A percentile compares a stretch with the other conserved stretches of the same genome.
These are phyloP conservation scores for Chanos chanos DNA, from an alignment of 2,797 vertebrate species.

Conservation along the genomic window DNA sequence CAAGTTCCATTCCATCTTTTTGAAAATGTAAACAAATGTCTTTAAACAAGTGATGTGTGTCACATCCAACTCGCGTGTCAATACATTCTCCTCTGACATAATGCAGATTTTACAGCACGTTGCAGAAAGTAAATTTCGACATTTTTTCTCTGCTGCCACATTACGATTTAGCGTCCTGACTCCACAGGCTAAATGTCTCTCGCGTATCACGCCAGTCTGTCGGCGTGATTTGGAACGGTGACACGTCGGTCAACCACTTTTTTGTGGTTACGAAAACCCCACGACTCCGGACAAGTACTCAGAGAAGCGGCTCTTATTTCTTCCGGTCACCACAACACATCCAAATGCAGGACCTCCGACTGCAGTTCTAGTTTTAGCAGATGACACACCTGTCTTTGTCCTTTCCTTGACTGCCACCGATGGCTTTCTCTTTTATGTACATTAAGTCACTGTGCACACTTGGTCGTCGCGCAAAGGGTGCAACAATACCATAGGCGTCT, in stretches of 20 bases:
- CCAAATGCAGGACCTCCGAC: too few relatives aligned
- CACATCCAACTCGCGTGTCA: constrained; percentile 39
- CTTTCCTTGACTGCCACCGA: constrained; percentile 79
- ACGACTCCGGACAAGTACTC: background rate
- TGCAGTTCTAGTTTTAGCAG: constrained; percentile 68
- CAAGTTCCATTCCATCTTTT: constrained; percentile 53
- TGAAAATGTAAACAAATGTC: constrained; percentile 66
- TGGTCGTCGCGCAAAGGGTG: constrained; percentile 89
- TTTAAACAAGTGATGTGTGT: constrained; percentile 26
- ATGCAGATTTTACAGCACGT: constrained; percentile 45
- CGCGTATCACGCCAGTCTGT: too few relatives aligned
- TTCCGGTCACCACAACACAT: background rate
- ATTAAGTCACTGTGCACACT: constrained; percentile 97
- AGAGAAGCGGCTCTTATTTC: background rate
- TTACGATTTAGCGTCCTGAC: constrained; percentile 11
- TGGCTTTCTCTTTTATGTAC: constrained; percentile 93
- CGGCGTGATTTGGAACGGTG: too few relatives aligned
- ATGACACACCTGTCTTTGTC: constrained; percentile 92
- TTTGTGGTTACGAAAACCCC: too few relatives aligned
- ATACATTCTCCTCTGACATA: constrained; percentile 39
- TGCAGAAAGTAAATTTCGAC: constrained; percentile 50
- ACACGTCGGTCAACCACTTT: too few relatives aligned
- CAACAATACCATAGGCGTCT: constrained; percentile 89
- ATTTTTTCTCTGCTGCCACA: constrained; percentile 30
- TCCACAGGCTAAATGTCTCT: too few relatives aligned